Evolutionary conservation across 2,888 invertebrate species (phyloP), one percentile per base, ranked within the genome.

Genomic region (Tetrapedia diversipes): DNA sequence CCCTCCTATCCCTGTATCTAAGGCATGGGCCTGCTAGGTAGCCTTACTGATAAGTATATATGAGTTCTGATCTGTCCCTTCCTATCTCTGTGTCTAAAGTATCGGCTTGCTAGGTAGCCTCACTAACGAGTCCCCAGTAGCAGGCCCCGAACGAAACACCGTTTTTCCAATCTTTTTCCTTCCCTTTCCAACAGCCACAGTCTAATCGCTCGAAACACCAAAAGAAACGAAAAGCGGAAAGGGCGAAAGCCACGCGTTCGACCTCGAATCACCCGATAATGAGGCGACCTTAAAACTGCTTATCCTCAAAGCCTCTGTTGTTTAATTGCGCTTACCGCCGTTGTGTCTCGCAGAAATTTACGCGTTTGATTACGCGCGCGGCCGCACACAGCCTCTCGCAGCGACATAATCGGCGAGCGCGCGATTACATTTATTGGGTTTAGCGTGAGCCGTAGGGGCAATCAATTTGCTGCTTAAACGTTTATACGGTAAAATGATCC

Each of bases 401-500:
- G 43, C 74, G 73, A 73, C 70, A 69, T 71, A 71, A 78, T 78
- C 78, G 71, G 63, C 39, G 63, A 47, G 61, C 73, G 61, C 73
- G 47, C 74, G 79, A 80, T 80, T 76, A 67, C 76, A 73, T 80
- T 80, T 80, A 80, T 80, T 80, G 76, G 80, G 66, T 80, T 80
- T 66, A 76, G 64, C 69, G 43, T 57, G 71, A 72, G 66, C 68
- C 80, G 80, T 69, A 64, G 67, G 60, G 68, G 74, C 81, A 70
- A 83, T 83, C 80, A 83, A 83, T 83, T 76, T 75, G 61, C 73
- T 59, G 69, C 83, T 82, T 79, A 78, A 84, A 84, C 84, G 81
- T 86, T 84, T 83, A 83, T 86, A 79, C 81, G 77, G 82, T 66
- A 83, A 86, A 86, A 86, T 86, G 83, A 85, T 84, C 78, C 82